Evolutionary conservation across 53 echinoderm and acorn worm genomes (phyloP), one percentile per base, ranked within the genome.

Genomic region (Astropecten irregularis): DNA sequence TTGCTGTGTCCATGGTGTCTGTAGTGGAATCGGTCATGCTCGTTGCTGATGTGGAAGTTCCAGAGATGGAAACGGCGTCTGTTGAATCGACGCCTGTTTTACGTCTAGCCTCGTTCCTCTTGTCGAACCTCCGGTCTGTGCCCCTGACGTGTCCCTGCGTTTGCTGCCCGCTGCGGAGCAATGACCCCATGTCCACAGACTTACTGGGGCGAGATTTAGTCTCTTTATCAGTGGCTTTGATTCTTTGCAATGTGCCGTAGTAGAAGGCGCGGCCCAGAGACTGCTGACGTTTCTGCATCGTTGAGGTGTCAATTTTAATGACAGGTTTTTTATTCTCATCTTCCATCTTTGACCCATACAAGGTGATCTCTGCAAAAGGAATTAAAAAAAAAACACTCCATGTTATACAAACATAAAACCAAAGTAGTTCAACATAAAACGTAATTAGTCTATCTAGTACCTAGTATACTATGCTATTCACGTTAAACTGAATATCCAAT

Each of bases 181-280:
- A 44, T 4, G 60, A 60, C 16, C 79, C 79, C 46, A 47, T 0
- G 32, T 62, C 59, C 40, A 38, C 79, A 15, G 62, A 60, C 18
- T 33, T 20, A 48, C 62, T 62, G 9, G 62, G 61, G 3, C 79
- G 60, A 29, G 27, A 21, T 56, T 61, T 77, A 29, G 42, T 40
- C 44, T 77, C 77, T 30, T 51, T 51, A 5, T 51, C 52, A 31
- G 59, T 30, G 18, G 44, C 62, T 62, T 62, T 79, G 0, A 31
- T 72, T 30, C 48, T 60, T 32, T 59, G 79, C 25, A 79, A 32
- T 18, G 79, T 79, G 9, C 79, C 79, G 16, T 79, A 79, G 27
- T 72, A 72, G 52, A 52, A 72, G 0, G 79, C 62, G 10, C 62
- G 79, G n/a, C 79, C 61, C 3, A 79, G 61, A 15, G 79, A 61